phyloP scores from a whole-genome alignment of 2,797 vertebrate genomes.

The Neostethus bicornis region DNA sequence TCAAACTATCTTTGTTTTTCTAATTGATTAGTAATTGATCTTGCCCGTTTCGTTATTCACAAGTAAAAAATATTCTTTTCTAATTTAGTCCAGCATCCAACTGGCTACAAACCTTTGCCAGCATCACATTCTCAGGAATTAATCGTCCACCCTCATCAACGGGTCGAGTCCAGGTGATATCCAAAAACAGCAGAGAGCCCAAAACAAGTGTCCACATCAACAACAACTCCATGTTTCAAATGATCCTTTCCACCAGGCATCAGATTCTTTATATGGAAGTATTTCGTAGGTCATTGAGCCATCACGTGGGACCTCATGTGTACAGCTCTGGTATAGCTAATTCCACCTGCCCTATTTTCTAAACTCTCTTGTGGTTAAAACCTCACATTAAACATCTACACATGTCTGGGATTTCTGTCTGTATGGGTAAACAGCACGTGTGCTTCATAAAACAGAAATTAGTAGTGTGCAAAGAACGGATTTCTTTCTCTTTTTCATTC shows the following conservation, averaged over 20 bases:
- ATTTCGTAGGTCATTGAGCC: slow-evolving; percentile 34
- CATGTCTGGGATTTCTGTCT: slow-evolving; percentile 54
- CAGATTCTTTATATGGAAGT: slow-evolving; percentile 53
- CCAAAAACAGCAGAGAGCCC: slow-evolving; percentile 49
- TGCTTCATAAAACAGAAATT: slow-evolving; percentile 19
- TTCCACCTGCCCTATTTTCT: slow-evolving; percentile 50
- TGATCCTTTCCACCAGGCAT: slow-evolving; percentile 30
- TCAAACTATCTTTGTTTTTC: too few species aligned
- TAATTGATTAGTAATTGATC: too few species aligned
- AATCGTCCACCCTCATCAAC: slow-evolving; percentile 33
- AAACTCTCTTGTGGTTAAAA: slow-evolving; percentile 61
- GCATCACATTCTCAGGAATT: slow-evolving; percentile 53
- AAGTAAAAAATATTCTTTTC: neutral
- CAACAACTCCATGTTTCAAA: slow-evolving; percentile 62
- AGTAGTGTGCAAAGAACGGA: neutral
- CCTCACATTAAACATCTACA: slow-evolving; percentile 37
- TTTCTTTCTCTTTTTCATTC: slow-evolving; percentile 5
- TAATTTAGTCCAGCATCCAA: neutral
- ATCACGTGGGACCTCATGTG: slow-evolving; percentile 48
- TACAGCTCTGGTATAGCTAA: slow-evolving; percentile 29
- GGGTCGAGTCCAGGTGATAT: slow-evolving; percentile 51
- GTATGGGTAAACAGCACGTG: slow-evolving; percentile 22
- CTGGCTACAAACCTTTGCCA: slow-evolving; percentile 68
- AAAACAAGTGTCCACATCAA: slow-evolving; percentile 48
- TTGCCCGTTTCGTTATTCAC: too few species aligned